phyloP scores from a whole-genome alignment of 2,888 invertebrate species.

The Stictocephala bisonia region DNA sequence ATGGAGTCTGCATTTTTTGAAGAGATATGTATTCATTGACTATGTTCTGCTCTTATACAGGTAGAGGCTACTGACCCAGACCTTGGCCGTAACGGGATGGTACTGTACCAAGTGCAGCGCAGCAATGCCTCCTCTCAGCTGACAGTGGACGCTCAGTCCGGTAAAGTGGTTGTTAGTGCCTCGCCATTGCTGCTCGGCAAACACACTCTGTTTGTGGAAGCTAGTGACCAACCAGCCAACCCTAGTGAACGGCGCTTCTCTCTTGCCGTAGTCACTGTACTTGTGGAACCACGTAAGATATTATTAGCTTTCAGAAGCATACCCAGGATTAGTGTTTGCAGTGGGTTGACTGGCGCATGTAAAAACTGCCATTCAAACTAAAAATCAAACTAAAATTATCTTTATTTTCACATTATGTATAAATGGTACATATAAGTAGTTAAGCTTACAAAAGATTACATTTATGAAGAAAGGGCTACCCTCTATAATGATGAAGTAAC shows the following conservation, averaged over 20 bases:
- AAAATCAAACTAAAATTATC: not conserved
- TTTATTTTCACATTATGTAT: constrained; percentile 65
- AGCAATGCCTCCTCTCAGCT: constrained; percentile 60
- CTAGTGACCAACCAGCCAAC: constrained; percentile 84
- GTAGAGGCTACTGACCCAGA: constrained; percentile 87
- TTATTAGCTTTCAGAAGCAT: not conserved
- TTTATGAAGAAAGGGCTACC: too few relatives aligned
- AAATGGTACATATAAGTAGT: too few relatives aligned
- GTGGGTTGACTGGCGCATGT: too few relatives aligned
- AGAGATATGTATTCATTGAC: too few relatives aligned
- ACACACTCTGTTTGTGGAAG: constrained; percentile 86
- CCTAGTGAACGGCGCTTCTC: constrained; percentile 86
- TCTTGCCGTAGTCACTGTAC: constrained; percentile 85
- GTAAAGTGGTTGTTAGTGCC: constrained; percentile 74
- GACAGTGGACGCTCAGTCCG: constrained; percentile 74
- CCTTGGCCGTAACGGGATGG: constrained; percentile 79
- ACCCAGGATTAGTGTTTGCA: too few relatives aligned
- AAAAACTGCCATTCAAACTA: too few relatives aligned
- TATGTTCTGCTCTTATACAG: constrained; percentile 59
- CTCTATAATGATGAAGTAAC: too few relatives aligned
- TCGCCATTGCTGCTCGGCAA: constrained; percentile 76
- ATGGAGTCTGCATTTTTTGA: too few relatives aligned
- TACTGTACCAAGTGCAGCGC: constrained; percentile 78
- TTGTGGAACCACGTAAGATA: constrained; percentile 67
- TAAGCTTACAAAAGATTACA: too few relatives aligned